Evolutionary conservation across 1,140 invertebrate genomes (phyloP).

Genomic region (Drosophila yakuba): DNA sequence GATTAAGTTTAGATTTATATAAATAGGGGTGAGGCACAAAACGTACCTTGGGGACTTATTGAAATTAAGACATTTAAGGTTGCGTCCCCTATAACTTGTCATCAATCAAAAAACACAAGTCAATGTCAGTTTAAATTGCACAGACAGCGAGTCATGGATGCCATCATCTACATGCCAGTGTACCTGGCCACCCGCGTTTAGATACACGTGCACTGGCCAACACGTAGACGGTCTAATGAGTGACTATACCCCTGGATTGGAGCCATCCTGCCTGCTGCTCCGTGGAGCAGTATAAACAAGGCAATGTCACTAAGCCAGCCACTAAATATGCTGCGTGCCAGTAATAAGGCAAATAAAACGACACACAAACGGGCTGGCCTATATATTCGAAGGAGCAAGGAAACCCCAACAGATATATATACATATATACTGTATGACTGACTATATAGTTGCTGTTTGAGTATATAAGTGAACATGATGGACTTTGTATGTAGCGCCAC

Average conservation of each 20-base stretch:
- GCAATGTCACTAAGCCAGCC: conserved; percentile 65
- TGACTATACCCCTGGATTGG: conserved; percentile 25
- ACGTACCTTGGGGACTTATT: conserved; percentile 9
- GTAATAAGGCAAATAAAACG: conserved; percentile 79
- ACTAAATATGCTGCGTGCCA: conserved; percentile 81
- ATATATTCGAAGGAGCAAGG: conserved; percentile 47
- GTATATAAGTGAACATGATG: conserved; percentile 50
- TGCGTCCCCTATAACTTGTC: conserved; percentile 19
- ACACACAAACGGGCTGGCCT: conserved; percentile 53
- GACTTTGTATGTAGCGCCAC: conserved; percentile 60
- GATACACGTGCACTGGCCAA: conserved; percentile 36
- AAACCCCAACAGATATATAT: conserved; percentile 46
- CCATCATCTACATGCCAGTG: conserved; percentile 1
- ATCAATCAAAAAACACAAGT: conserved; percentile 68
- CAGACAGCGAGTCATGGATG: conserved; percentile 27
- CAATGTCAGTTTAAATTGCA: conserved; percentile 66
- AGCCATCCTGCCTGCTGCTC: conserved; percentile 21
- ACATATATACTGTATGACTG: background rate
- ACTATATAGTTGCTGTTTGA: conserved; percentile 28
- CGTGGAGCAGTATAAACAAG: conserved; percentile 48
- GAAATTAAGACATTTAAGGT: too few relatives aligned
- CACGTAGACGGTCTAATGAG: conserved; percentile 67
- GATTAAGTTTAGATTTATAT: too few relatives aligned
- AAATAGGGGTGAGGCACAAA: background rate
- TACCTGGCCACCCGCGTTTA: conserved; percentile 21